Evolutionary conservation across 2,113 vertebrate species (phyloP).

Genomic region (Macroglossus sobrinus): DNA sequence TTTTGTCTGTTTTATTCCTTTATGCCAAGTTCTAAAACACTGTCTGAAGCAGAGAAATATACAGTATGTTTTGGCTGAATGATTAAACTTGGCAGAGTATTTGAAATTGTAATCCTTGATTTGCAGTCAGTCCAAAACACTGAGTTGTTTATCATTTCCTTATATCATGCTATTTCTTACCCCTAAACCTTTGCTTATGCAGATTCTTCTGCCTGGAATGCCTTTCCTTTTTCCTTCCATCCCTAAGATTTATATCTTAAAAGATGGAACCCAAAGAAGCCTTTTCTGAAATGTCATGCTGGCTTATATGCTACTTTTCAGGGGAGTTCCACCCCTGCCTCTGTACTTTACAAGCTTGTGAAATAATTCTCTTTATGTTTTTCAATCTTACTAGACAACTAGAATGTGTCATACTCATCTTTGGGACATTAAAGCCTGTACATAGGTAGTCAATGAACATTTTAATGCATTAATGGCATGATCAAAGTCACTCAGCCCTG

Average conservation of each 20-base stretch:
- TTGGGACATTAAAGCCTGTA: background rate
- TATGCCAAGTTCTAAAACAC: background rate
- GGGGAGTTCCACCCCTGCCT: background rate
- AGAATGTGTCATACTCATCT: background rate
- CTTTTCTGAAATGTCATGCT: background rate
- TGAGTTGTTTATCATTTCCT: slow-evolving; percentile 7
- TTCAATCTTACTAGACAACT: background rate
- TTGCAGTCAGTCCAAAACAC: background rate
- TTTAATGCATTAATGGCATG: background rate
- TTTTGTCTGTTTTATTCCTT: background rate
- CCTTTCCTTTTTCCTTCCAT: background rate
- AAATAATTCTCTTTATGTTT: slow-evolving; percentile 11
- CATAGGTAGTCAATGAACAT: background rate
- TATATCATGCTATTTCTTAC: background rate
- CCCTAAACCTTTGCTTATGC: background rate
- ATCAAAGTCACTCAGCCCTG: background rate
- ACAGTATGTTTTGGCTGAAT: background rate
- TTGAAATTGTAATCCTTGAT: background rate
- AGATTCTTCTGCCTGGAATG: background rate
- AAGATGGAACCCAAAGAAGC: background rate
- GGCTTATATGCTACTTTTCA: background rate
- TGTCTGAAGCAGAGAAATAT: background rate
- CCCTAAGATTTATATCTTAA: background rate
- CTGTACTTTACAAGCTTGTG: background rate
- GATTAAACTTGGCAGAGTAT: background rate